A percentile compares a stretch with the other conserved stretches of the same genome.
phyloP scores from a whole-genome alignment of 2,113 vertebrate species.

The Ictidomys tridecemlineatus region DNA sequence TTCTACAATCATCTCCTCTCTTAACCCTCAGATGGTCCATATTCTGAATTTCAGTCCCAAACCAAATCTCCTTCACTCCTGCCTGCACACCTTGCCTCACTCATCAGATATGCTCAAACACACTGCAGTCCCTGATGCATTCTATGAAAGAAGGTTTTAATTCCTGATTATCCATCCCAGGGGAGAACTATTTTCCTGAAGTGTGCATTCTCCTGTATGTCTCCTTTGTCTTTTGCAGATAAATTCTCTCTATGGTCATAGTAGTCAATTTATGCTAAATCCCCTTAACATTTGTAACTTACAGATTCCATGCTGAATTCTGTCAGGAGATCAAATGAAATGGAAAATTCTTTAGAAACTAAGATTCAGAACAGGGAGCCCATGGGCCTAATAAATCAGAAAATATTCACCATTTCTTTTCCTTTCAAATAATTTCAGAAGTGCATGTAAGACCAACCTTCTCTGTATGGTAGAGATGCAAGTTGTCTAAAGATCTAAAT shows the following conservation, averaged over 20 bases:
- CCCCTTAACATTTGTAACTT: background rate
- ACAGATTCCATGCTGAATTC: background rate
- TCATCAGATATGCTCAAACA: background rate
- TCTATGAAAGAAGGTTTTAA: background rate
- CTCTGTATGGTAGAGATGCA: background rate
- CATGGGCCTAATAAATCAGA: background rate
- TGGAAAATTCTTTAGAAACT: background rate
- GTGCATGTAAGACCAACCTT: background rate
- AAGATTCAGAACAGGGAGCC: background rate
- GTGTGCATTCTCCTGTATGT: background rate
- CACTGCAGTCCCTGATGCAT: background rate
- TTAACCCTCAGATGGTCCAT: background rate
- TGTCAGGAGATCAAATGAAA: background rate
- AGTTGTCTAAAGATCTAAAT: background rate
- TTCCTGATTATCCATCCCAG: background rate
- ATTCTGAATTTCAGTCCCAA: background rate
- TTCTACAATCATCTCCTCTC: background rate
- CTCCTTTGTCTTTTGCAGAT: background rate
- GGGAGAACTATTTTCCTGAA: background rate
- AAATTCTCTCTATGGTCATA: background rate
- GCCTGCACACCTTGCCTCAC: background rate
- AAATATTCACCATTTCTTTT: background rate
- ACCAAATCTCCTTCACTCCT: background rate
- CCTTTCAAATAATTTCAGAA: background rate
- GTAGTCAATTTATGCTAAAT: background rate